Evolutionary conservation across 2,797 vertebrate species (phyloP).

Genomic region (Sebastes steindachneri): DNA sequence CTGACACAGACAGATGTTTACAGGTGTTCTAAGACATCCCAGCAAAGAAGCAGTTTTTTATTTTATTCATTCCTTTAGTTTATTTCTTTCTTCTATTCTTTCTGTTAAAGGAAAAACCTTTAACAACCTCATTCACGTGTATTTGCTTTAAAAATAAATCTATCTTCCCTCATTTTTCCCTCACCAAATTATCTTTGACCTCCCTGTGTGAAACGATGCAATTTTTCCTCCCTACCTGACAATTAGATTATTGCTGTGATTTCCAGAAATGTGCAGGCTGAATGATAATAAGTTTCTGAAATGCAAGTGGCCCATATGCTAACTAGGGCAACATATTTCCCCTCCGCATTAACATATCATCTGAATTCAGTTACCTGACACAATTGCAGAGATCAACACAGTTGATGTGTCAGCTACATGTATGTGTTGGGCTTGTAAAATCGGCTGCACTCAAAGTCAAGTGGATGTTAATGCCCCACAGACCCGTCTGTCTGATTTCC

Average conservation of each 20-base stretch:
- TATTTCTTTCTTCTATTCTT: background rate
- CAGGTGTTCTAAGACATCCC: background rate
- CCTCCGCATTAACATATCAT: conserved; percentile 85
- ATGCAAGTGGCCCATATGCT: conserved; percentile 83
- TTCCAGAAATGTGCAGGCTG: conserved; percentile 67
- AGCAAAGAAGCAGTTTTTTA: background rate
- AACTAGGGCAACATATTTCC: conserved; percentile 84
- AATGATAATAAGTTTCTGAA: conserved; percentile 80
- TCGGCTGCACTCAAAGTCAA: conserved; percentile 84
- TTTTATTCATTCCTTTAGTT: background rate
- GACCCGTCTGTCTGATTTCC: conserved; percentile 77
- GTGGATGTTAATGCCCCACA: conserved; percentile 85
- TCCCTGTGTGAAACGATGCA: conserved; percentile 58
- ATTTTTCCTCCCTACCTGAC: conserved; percentile 64
- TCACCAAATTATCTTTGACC: conserved; percentile 74
- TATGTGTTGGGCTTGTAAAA: conserved; percentile 82
- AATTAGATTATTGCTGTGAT: conserved; percentile 84
- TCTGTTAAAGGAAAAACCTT: conserved; percentile 11
- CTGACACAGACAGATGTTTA: background rate
- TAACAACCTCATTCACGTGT: conserved; percentile 23
- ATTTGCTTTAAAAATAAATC: conserved; percentile 59
- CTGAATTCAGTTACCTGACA: conserved; percentile 86
- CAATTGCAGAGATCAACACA: conserved; percentile 82
- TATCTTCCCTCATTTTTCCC: conserved; percentile 39
- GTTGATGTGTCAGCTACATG: conserved; percentile 82